Evolutionary conservation across 2,113 vertebrate genomes (phyloP).

Genomic region (Cranoglanis bouderius): DNA sequence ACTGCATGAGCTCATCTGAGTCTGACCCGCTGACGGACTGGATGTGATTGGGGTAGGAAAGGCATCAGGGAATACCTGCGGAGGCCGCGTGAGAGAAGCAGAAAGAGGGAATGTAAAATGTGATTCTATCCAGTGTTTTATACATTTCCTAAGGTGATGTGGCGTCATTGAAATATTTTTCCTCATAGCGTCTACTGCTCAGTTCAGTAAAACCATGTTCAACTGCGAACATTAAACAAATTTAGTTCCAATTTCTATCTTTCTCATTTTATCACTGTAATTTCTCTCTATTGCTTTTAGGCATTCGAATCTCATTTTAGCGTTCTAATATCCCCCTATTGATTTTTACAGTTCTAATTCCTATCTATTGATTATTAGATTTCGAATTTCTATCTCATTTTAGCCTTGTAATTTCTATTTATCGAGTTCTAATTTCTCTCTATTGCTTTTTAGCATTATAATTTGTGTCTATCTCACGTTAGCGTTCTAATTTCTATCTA

Average conservation of each 20-base stretch:
- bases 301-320: not conserved
- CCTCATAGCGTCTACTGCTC: not conserved
- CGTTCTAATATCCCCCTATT: not conserved
- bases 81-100: not conserved
- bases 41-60: slow-evolving; percentile 5
- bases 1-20: slow-evolving; percentile 46
- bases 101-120: slow-evolving; percentile 1
- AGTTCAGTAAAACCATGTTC: not conserved
- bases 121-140: too few relatives aligned
- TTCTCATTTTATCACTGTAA: not conserved
- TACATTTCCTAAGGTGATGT: not conserved
- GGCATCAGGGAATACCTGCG: slow-evolving; percentile 5
- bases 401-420: too few relatives aligned
- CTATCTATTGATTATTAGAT: not conserved
- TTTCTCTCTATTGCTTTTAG: too few relatives aligned
- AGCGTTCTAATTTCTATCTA: too few relatives aligned
- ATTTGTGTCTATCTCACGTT: too few relatives aligned
- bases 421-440: too few relatives aligned
- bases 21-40: slow-evolving; percentile 16
- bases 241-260: too few relatives aligned
- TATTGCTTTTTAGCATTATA: too few relatives aligned
- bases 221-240: not conserved
- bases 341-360: not conserved
- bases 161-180: not conserved
- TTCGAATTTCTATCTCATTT: not conserved